A percentile compares a stretch with the other conserved stretches of the same genome.
These are phyloP conservation scores for Galerucella pusilla DNA, from an alignment of 2,888 invertebrate genomes.

Conservation along the genomic window DNA sequence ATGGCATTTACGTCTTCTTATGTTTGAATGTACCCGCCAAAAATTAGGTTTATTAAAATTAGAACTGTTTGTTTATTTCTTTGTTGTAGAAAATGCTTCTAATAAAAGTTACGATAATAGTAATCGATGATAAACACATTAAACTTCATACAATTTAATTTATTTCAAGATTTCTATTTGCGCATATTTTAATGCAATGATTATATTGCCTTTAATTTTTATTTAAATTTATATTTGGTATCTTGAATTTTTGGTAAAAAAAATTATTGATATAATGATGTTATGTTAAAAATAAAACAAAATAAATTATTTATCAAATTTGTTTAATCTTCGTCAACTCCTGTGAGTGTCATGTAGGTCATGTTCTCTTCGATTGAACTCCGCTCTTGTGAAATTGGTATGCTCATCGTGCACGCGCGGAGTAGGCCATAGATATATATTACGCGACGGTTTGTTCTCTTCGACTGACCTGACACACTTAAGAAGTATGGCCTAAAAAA, in stretches of 20 bases:
- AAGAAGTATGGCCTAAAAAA: too few relatives aligned
- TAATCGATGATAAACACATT: background rate
- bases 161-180: background rate
- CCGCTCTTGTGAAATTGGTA: background rate
- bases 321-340: background rate
- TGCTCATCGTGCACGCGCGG: too few relatives aligned
- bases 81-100: background rate
- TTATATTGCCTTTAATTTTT: background rate
- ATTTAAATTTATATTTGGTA: background rate
- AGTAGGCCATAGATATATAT: too few relatives aligned
- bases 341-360: background rate
- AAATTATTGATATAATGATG: background rate
- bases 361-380: background rate
- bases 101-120: background rate
- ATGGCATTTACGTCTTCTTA: slow-evolving; percentile 55
- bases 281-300: background rate
- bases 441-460: too few relatives aligned
- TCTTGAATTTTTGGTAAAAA: background rate
- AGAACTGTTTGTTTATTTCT: background rate
- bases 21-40: slow-evolving; percentile 51
- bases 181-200: background rate
- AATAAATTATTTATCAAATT: background rate
- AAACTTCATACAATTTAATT: background rate
- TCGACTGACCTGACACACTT: too few relatives aligned
- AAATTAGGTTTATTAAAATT: background rate